These are phyloP conservation scores for Aspidoscelis tigris DNA, from an alignment of 2,113 vertebrate species.

Conservation along the genomic window DNA sequence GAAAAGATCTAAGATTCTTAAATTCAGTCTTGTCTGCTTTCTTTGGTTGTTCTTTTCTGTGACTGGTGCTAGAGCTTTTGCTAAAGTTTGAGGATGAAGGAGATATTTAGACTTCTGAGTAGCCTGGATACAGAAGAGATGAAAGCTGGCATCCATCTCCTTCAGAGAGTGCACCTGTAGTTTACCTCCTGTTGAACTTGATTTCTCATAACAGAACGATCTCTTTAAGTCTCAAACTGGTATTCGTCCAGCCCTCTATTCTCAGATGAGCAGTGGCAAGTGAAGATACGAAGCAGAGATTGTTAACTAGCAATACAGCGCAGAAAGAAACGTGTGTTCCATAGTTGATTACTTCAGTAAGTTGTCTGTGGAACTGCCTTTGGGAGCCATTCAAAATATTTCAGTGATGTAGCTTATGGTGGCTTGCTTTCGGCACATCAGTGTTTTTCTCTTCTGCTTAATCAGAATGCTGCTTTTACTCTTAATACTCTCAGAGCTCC, in stretches of 20 bases:
- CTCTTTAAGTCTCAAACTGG: not conserved
- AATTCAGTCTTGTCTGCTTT: too few relatives aligned
- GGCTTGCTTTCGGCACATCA: not conserved
- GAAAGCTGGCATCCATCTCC: too few relatives aligned
- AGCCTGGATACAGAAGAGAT: not conserved
- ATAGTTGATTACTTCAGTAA: not conserved
- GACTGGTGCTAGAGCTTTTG: not conserved
- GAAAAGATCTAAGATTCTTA: too few relatives aligned
- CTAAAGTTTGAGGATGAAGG: not conserved
- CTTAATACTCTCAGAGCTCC: too few relatives aligned
- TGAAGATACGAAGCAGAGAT: not conserved
- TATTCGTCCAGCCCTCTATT: too few relatives aligned
- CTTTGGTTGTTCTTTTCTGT: not conserved
- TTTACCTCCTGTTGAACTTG: not conserved
- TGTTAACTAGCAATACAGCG: not conserved
- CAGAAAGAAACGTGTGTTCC: not conserved
- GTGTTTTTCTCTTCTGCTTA: too few relatives aligned
- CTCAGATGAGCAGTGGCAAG: not conserved
- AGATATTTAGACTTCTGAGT: not conserved
- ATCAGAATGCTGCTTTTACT: not conserved
- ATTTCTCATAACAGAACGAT: not conserved
- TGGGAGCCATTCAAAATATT: not conserved
- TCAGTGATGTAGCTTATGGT: not conserved
- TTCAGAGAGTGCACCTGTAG: not conserved
- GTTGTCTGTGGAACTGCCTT: not conserved